Base-by-base conservation (phyloP, 2,113 vertebrate species). In the Barnardius zonarius region DNA sequence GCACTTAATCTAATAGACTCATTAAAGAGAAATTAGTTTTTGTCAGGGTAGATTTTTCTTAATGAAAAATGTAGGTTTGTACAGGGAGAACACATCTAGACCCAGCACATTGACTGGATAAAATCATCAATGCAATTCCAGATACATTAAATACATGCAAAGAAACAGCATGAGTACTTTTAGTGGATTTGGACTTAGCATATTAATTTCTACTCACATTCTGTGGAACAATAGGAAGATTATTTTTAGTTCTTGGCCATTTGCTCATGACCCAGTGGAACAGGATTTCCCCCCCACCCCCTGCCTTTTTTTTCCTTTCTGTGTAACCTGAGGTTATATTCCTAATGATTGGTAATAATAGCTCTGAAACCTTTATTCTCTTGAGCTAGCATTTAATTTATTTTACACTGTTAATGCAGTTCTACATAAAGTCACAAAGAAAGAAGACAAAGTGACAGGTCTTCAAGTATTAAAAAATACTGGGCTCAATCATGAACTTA, bases 221-320 rank as follows among this genome's bases (percentile, higher is more conserved):
- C 84, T 87, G 44, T 62, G 74, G 57, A 95, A 96, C 95, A 97
- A 97, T 92, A 87, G 91, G 51, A 91, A 92, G 93, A 75, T 91
- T 96, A 95, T 96, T 95, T 96, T 97, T 95, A 95, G 91, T 93
- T 95, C 95, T 92, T 24, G 89, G 89, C 48, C 89, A 83, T 93
- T 96, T 93, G 57, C 93, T 95, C 1, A 0, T 87, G 89, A 95
- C 70, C 83, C 89, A 89, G 44, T 85, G 49, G 84, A 93, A 97
- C 91, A 96, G 94, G 94, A 95, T 95, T 96, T 93, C 95, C 94
- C 68, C 41, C 66, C 49, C 83, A 44, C 70, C 63, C 48, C 61
- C 61, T 30, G 80, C 39, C 9, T 59, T 88, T 93, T 92, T 76
- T 64, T 19, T 9, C 15, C n/a, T 84, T 91, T 88, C 72, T 11